Evolutionary conservation across 2,113 vertebrate genomes (phyloP), one percentile per base, ranked within the genome.

Genomic region (Donacobius atricapilla): DNA sequence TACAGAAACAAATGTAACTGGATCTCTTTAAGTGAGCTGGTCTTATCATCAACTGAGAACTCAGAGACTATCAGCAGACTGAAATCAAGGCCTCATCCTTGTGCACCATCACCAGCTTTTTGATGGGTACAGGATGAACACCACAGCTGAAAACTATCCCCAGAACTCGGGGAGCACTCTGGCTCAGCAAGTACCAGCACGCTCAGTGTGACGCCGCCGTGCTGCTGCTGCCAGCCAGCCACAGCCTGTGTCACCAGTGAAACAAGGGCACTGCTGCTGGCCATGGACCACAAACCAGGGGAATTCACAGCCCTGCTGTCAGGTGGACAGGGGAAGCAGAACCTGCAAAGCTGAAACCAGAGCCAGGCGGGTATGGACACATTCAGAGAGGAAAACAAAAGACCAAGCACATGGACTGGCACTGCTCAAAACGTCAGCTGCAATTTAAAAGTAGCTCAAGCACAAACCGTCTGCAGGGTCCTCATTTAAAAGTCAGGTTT

Each of bases 291-390:
- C 66, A 71, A 68, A 54, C 42, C 58, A 37, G 40, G 89, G 60
- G 14, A 77, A 65, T 28, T 58, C 40, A 18, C 24, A 42, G 15
- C 21, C 57, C 37, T 2, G 3, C 69, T 31, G 35, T 17, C 51
- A 54, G 60, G 8, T 0, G 0, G 18, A 23, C 47, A 60, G 54
- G n/a, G 33, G 31, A 82, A 53, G 78, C 65, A 72, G 48, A 65
- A 72, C 75, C 78, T 54, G 48, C 75, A 73, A 47, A 80, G 58
- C 66, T 87, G 70, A 94, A 91, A 69, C 57, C 58, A 45, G 50
- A 91, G 78, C 54, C 42, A 45, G 3, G 27, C 1, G 0, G 56
- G 80, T 31, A 81, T 0, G 0, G 72, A 63, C 22, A 16, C 0
- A 65, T 31, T 77, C 56, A 63, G 50, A 87, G 24, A 15, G 35